phyloP scores from a whole-genome alignment of 2,797 vertebrate species.

The Manis javanica region DNA sequence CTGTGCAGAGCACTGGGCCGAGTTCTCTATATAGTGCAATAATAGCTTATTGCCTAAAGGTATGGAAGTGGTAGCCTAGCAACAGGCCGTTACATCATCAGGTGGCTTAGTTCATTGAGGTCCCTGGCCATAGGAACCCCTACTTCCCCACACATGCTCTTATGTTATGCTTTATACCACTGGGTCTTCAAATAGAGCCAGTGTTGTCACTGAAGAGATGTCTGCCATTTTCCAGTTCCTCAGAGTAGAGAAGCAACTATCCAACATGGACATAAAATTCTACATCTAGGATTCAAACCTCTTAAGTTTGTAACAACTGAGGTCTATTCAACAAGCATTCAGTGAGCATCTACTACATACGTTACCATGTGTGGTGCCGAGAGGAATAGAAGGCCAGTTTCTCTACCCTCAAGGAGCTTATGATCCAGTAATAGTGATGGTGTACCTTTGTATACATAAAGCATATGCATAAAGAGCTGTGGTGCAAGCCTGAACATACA shows the following conservation, averaged over 20 bases:
- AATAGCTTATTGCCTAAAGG: no score
- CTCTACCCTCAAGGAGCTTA: neutral
- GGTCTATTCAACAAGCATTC: neutral
- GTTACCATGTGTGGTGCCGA: neutral
- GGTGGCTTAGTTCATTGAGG: no score
- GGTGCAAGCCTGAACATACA: neutral
- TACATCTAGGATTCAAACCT: neutral
- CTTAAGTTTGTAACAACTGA: neutral
- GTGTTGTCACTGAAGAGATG: neutral
- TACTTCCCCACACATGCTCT: no score
- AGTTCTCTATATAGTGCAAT: no score
- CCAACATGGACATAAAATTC: neutral
- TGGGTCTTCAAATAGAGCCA: neutral
- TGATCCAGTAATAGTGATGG: neutral
- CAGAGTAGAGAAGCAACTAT: neutral
- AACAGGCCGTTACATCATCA: no score
- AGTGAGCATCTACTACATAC: neutral
- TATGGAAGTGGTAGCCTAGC: no score
- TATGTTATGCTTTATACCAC: neutral
- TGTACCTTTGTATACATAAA: neutral
- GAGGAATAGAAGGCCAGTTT: neutral
- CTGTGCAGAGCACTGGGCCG: no score
- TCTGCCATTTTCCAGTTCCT: neutral
- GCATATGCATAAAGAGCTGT: no score
- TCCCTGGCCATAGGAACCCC: no score